Percentiles rank a stretch among this genome's conserved stretches.
These are phyloP conservation scores for Monopis laevigella DNA, from an alignment of 2,888 invertebrate genomes.

Conservation along the genomic window DNA sequence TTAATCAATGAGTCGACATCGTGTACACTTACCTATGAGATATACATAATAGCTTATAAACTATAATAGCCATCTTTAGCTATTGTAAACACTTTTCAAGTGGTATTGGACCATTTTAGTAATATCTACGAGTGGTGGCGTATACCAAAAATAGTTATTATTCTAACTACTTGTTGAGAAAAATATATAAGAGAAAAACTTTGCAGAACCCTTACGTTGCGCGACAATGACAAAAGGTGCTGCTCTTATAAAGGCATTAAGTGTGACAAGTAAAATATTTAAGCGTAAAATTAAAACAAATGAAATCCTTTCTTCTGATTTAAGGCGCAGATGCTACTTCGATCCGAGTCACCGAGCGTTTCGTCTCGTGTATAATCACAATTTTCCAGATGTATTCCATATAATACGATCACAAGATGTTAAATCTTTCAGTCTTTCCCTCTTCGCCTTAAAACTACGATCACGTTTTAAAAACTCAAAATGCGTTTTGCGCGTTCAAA, in stretches of 20 bases:
- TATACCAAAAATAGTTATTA: conserved; percentile 8
- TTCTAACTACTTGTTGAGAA: conserved; percentile 5
- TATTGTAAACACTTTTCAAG: conserved; percentile 8
- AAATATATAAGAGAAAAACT: conserved; percentile 11
- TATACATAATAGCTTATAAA: conserved; percentile 4
- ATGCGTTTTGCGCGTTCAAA: not conserved
- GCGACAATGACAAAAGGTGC: too few species aligned
- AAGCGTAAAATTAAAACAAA: too few species aligned
- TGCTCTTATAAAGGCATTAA: too few species aligned
- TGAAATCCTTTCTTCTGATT: too few species aligned
- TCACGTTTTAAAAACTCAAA: conserved; percentile 2
- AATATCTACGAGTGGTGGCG: conserved; percentile 8
- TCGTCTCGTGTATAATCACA: too few species aligned
- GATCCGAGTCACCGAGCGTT: too few species aligned
- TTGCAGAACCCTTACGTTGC: too few species aligned
- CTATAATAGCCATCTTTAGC: conserved; percentile 8
- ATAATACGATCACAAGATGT: conserved; percentile 49
- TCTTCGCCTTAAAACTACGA: conserved; percentile 14
- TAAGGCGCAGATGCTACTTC: too few species aligned
- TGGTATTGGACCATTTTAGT: conserved; percentile 10
- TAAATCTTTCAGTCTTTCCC: conserved; percentile 54
- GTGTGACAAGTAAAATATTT: too few species aligned
- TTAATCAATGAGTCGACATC: too few species aligned
- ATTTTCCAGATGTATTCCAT: conserved; percentile 1
- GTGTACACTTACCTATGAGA: too few species aligned